Evolutionary conservation across 2,888 invertebrate genomes (phyloP).

Genomic region (Pyrocoelia pectoralis): DNA sequence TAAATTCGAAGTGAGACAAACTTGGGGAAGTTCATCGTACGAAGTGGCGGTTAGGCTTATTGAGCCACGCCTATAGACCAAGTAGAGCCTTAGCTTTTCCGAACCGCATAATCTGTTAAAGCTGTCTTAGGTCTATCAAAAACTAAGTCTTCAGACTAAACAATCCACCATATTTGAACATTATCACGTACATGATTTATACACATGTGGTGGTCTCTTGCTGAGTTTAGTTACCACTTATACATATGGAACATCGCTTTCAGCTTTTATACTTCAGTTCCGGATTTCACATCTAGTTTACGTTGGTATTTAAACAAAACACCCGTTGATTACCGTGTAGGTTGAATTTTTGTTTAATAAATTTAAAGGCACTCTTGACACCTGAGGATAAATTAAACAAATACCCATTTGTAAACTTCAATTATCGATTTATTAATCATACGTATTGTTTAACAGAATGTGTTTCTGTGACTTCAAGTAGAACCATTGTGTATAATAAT

Average conservation of each 20-base stretch:
- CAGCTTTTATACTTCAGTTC: neutral
- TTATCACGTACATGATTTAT: constrained; percentile 21
- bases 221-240: neutral
- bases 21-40: constrained; percentile 47
- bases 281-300: neutral
- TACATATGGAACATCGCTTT: neutral
- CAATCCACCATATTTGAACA: constrained; percentile 17
- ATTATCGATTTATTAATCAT: too few relatives aligned
- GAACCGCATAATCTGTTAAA: constrained; percentile 27
- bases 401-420: too few relatives aligned
- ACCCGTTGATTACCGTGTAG: too few relatives aligned
- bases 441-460: too few relatives aligned
- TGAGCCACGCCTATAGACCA: constrained; percentile 42
- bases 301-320: too few relatives aligned
- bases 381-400: too few relatives aligned
- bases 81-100: constrained; percentile 24
- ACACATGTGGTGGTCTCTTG: constrained; percentile 14
- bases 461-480: too few relatives aligned
- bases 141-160: constrained; percentile 20
- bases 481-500: too few relatives aligned
- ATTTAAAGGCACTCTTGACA: too few relatives aligned
- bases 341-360: too few relatives aligned
- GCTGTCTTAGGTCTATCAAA: constrained; percentile 17
- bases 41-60: constrained; percentile 47
- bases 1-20: constrained; percentile 41